These are phyloP conservation scores for Echinometra lucunter DNA, from an alignment of 53 echinoderm and acorn worm species.

Conservation along the genomic window DNA sequence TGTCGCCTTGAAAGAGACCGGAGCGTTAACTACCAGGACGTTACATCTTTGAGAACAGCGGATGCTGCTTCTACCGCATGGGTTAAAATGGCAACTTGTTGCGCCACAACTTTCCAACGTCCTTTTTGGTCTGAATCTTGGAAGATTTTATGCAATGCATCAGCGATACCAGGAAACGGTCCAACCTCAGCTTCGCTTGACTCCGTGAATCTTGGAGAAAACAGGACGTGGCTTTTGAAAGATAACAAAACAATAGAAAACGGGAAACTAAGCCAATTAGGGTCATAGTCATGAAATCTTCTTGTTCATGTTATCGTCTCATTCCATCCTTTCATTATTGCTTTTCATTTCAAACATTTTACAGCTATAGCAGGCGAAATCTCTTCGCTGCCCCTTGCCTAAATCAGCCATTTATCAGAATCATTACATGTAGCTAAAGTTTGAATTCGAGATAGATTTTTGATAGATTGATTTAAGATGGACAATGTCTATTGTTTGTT, in stretches of 20 bases:
- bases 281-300: too few relatives aligned
- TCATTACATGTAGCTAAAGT: too few relatives aligned
- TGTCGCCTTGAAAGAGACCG: too few relatives aligned
- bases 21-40: conserved; percentile 77
- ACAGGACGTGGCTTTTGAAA: conserved; percentile 12
- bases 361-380: too few relatives aligned
- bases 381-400: too few relatives aligned
- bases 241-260: neutral
- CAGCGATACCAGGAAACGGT: conserved; percentile 69
- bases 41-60: conserved; percentile 71
- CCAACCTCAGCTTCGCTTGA: neutral
- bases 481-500: neutral
- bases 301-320: too few relatives aligned
- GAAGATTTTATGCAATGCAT: conserved; percentile 69
- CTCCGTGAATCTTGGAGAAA: conserved; percentile 21
- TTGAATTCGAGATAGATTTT: too few relatives aligned
- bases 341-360: too few relatives aligned
- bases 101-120: conserved; percentile 70
- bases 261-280: neutral
- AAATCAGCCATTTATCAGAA: too few relatives aligned
- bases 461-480: too few relatives aligned
- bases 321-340: too few relatives aligned
- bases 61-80: conserved; percentile 74
- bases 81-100: conserved; percentile 78
- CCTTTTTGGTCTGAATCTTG: conserved; percentile 62